Percentiles rank a stretch among this genome's conserved stretches.
Conservation (phyloP, 1,140 invertebrate species). For the Armadillidium nasatum region DNA sequence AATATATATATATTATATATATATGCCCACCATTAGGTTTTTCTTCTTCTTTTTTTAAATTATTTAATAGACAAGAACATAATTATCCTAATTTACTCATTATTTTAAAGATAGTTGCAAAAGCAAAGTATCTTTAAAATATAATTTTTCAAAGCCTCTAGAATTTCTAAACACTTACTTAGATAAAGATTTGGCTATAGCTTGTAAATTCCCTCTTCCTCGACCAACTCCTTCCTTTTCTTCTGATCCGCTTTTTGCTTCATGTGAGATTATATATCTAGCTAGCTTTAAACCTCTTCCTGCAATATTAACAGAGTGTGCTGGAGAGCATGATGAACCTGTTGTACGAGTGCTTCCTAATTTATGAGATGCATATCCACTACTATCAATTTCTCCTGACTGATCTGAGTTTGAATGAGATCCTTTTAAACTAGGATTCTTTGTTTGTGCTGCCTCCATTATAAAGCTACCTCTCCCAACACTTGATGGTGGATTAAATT, state of each 20-base stretch:
- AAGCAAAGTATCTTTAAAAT: too few species aligned
- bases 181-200: not conserved
- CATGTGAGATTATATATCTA: not conserved
- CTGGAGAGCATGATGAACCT: not conserved
- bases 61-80: too few species aligned
- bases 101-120: too few species aligned
- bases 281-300: not conserved
- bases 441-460: not conserved
- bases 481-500: not conserved
- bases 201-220: not conserved
- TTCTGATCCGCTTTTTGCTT: not conserved
- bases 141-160: too few species aligned
- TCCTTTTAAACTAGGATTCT: not conserved
- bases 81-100: too few species aligned
- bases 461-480: not conserved
- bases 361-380: not conserved
- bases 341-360: not conserved
- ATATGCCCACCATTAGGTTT: too few species aligned
- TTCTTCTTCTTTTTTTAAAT: too few species aligned
- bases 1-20: too few species aligned
- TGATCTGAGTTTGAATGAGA: not conserved
- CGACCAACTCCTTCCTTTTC: not conserved
- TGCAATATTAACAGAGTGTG: not conserved
- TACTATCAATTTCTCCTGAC: not conserved
- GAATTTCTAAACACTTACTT: not conserved